phyloP scores from a whole-genome alignment of 2,888 invertebrate genomes.

The Leucoma salicis region DNA sequence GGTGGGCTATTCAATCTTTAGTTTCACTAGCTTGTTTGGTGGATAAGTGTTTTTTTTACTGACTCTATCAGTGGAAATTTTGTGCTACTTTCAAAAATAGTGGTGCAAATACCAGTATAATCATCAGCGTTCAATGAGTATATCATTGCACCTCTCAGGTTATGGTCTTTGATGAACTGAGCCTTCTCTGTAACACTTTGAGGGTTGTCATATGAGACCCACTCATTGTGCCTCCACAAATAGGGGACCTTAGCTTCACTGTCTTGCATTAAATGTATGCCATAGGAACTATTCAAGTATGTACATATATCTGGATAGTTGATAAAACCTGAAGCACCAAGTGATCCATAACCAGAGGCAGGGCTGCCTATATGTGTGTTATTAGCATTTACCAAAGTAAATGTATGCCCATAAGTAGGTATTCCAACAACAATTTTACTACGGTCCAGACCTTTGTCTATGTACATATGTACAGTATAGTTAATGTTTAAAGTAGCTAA shows the following conservation, averaged over 20 bases:
- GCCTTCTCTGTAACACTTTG: slow-evolving; percentile 88
- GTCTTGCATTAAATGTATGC: slow-evolving; percentile 83
- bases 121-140: slow-evolving; percentile 93
- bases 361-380: slow-evolving; percentile 88
- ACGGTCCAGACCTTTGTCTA: slow-evolving; percentile 87
- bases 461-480: slow-evolving; percentile 90
- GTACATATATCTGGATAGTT: slow-evolving; percentile 86
- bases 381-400: slow-evolving; percentile 84
- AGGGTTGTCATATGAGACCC: slow-evolving; percentile 92
- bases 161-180: slow-evolving; percentile 82
- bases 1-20: neutral
- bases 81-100: slow-evolving; percentile 18
- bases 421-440: slow-evolving; percentile 92
- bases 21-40: neutral
- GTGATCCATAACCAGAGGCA: slow-evolving; percentile 84
- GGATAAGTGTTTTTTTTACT: slow-evolving; percentile 44
- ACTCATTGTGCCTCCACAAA: slow-evolving; percentile 85
- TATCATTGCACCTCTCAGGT: slow-evolving; percentile 91
- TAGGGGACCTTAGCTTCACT: slow-evolving; percentile 89
- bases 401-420: slow-evolving; percentile 94
- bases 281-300: slow-evolving; percentile 80
- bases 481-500: slow-evolving; percentile 90
- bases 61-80: slow-evolving; percentile 47
- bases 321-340: slow-evolving; percentile 87
- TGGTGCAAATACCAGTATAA: slow-evolving; percentile 81